These are phyloP conservation scores for Benitochromis conjunctus DNA, from an alignment of 2,113 vertebrate species.

Conservation along the genomic window DNA sequence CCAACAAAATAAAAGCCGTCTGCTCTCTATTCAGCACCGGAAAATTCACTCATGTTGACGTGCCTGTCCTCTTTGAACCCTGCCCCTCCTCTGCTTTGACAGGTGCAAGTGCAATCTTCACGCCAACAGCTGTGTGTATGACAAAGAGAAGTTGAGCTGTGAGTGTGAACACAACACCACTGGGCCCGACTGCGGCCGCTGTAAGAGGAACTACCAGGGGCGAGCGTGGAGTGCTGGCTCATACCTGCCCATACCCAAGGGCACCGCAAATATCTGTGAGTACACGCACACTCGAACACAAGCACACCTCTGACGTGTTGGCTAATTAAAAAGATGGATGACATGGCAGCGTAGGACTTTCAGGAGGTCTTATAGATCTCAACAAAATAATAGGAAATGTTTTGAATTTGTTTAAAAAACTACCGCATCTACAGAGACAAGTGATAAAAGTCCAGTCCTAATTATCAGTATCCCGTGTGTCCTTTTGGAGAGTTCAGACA, in stretches of 20 bases:
- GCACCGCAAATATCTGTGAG: slow-evolving; percentile 99
- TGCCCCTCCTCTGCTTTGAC: slow-evolving; percentile 11
- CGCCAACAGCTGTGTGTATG: slow-evolving; percentile 92
- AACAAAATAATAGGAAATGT: not conserved
- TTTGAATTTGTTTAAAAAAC: not conserved
- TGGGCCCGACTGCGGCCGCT: slow-evolving; percentile 95
- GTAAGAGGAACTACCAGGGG: slow-evolving; percentile 97
- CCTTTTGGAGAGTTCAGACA: not conserved
- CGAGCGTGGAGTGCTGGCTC: slow-evolving; percentile 93
- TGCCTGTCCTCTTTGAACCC: slow-evolving; percentile 15
- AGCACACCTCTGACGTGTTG: not conserved
- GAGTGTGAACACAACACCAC: slow-evolving; percentile 99
- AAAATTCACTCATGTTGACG: slow-evolving; percentile 17
- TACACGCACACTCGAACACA: slow-evolving; percentile 52
- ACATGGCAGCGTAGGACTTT: not conserved
- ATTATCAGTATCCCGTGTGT: not conserved
- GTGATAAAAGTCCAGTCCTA: not conserved
- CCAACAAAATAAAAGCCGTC: slow-evolving; percentile 16
- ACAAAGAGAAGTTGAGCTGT: slow-evolving; percentile 92
- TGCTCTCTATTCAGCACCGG: not conserved
- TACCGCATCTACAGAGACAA: not conserved
- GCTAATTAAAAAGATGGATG: not conserved
- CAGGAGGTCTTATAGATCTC: not conserved
- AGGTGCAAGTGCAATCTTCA: slow-evolving; percentile 99
- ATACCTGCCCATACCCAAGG: slow-evolving; percentile 97